Evolutionary conservation across 2,113 vertebrate species (phyloP), one percentile per base, ranked within the genome.

Genomic region (Otocyon megalotis): DNA sequence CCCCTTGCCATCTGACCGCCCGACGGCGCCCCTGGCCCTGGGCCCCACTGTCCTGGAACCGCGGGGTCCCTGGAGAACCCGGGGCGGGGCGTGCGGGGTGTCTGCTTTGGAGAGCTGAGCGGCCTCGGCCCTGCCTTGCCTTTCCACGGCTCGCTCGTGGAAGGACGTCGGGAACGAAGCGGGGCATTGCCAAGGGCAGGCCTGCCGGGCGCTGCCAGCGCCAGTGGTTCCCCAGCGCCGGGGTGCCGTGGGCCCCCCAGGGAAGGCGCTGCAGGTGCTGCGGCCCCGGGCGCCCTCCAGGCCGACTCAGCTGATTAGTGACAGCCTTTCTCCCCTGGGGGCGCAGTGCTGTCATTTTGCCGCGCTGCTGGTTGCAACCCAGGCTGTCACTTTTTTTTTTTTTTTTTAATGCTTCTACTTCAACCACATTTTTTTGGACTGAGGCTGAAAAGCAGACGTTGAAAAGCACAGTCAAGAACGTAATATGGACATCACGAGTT

Each of bases 281-380:
- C 6, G 43, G 43, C 5, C 43, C 43, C 43, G 4, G 43, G 43
- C 43, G 5, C 43, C 43, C 43, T 43, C 43, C 43, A 43, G 43
- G 43, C 43, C 0, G 8, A 8, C 5, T 0, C 11, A 12, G 20
- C 48, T 20, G 1, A 7, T 14, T n/a, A 13, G 8, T 13, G 20
- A 35, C 22, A 35, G 3, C 22, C 1, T n/a, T 48, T 26, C 60
- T 79, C 81, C 32, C 0, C 43, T 43, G 3, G 2, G 2, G 32
- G 22, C 35, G 37, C 48, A 0, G 0, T 0, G 3, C 1, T 3
- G 9, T n/a, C 22, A 0, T 17, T 48, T 54, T 17, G 30, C 48
- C 3, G 28, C 15, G 1, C 7, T 48, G 22, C 53, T 22, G 50
- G n/a, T 24, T 79, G 20, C 30, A 35, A 3, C 14, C 4, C 8